Conservation (phyloP, 2,113 vertebrate genomes). For the Austrofundulus limnaeus region DNA sequence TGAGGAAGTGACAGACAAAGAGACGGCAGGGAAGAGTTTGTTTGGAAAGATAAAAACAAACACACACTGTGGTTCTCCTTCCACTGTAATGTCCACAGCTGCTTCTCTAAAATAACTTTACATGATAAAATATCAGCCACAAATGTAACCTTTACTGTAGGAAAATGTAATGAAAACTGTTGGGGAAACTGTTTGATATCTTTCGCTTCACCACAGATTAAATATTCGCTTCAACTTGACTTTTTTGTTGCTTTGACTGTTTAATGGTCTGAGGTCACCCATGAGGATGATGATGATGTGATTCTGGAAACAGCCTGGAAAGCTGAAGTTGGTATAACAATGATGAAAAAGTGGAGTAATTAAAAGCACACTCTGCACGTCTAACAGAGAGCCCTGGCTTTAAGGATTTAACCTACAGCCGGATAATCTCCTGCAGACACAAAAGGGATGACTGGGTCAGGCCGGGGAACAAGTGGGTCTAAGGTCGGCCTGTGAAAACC, state of each 20-base stretch:
- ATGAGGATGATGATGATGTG: too few species aligned
- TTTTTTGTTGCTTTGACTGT: neutral
- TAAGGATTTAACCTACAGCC: conserved; percentile 63
- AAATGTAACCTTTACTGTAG: too few species aligned
- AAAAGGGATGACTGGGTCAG: conserved; percentile 68
- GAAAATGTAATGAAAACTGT: too few species aligned
- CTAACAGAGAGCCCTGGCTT: conserved; percentile 47
- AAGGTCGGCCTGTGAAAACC: conserved; percentile 45
- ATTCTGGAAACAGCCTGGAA: neutral
- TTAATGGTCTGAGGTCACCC: too few species aligned
- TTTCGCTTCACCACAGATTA: conserved; percentile 9
- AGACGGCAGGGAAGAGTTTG: neutral
- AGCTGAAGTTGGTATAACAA: neutral
- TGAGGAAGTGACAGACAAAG: conserved; percentile 28
- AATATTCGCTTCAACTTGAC: neutral
- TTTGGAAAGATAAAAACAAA: neutral
- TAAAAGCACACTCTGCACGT: conserved; percentile 24
- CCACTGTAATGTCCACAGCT: neutral
- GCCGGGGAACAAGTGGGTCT: conserved; percentile 52
- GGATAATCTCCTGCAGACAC: conserved; percentile 72
- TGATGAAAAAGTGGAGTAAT: conserved; percentile 33
- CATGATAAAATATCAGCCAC: too few species aligned
- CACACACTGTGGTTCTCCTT: conserved; percentile 2
- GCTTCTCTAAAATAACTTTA: conserved; percentile 13
- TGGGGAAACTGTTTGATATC: neutral